Evolutionary conservation across 2,113 vertebrate genomes (phyloP).

Genomic region (Chionis minor): DNA sequence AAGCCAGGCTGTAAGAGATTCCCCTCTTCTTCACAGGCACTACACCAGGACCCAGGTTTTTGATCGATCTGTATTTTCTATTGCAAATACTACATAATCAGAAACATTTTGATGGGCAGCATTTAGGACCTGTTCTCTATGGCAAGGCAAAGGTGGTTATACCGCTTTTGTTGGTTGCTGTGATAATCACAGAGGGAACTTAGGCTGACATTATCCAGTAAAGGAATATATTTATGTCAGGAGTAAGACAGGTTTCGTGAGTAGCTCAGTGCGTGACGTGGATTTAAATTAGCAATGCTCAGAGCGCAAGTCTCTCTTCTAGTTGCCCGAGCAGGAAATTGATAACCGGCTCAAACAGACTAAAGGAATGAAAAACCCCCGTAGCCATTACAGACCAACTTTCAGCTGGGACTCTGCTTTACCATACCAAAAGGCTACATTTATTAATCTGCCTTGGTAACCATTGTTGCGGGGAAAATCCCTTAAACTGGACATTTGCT

Average conservation of each 20-base stretch:
- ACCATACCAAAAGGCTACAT: not conserved
- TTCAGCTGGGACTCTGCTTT: not conserved
- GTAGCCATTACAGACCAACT: not conserved
- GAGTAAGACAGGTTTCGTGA: not conserved
- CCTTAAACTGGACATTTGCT: not conserved
- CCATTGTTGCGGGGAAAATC: fast-evolving
- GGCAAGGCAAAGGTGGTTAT: not conserved
- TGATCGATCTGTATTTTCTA: not conserved
- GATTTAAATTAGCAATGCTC: not conserved
- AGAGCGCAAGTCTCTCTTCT: not conserved
- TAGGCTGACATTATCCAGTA: not conserved
- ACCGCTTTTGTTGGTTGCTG: not conserved
- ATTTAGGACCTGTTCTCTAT: not conserved
- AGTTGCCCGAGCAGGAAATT: fast-evolving
- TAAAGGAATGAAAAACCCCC: not conserved
- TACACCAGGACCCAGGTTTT: not conserved
- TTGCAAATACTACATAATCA: not conserved
- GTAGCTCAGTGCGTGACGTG: not conserved
- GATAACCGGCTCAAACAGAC: not conserved
- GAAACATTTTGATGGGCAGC: not conserved
- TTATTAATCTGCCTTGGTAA: not conserved
- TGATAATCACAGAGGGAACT: not conserved
- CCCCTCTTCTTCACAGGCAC: not conserved
- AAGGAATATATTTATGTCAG: not conserved
- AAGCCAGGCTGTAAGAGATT: not conserved